Conservation (phyloP, 2,888 invertebrate species). For the Netelia melanura region DNA sequence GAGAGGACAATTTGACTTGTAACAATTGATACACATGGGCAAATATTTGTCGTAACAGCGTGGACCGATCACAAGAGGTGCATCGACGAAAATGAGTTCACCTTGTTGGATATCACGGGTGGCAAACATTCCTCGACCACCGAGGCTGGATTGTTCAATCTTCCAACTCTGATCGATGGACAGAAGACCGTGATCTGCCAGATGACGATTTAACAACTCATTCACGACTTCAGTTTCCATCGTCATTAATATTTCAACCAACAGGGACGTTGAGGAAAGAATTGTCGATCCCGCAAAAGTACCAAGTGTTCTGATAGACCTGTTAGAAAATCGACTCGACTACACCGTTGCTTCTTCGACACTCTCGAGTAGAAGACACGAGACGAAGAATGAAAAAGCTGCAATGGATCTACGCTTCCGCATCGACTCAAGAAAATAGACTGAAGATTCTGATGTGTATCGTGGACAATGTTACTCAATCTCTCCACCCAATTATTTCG, state of each 20-base stretch:
- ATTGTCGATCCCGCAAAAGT: too few species aligned
- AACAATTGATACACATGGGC: constrained; percentile 89
- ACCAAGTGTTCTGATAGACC: too few species aligned
- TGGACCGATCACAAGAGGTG: constrained; percentile 90
- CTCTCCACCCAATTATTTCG: constrained; percentile 59
- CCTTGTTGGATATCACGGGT: constrained; percentile 88
- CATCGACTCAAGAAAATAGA: constrained; percentile 48
- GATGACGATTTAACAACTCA: constrained; percentile 72
- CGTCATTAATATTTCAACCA: constrained; percentile 11
- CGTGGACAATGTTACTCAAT: constrained; percentile 53
- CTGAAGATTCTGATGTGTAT: constrained; percentile 53
- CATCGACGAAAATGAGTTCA: constrained; percentile 90
- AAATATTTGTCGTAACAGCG: constrained; percentile 86
- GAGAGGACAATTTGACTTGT: constrained; percentile 83
- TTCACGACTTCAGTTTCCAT: constrained; percentile 72
- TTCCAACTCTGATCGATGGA: constrained; percentile 85
- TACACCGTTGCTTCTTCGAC: not conserved
- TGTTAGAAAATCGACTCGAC: not conserved
- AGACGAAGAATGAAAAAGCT: not conserved
- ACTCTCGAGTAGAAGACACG: not conserved
- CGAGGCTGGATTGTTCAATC: constrained; percentile 87
- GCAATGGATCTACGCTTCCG: not conserved
- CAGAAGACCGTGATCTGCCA: constrained; percentile 71
- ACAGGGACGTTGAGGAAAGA: too few species aligned
- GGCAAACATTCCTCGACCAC: constrained; percentile 91